phyloP scores from a whole-genome alignment of 2,113 vertebrate species.

The Oplegnathus fasciatus region DNA sequence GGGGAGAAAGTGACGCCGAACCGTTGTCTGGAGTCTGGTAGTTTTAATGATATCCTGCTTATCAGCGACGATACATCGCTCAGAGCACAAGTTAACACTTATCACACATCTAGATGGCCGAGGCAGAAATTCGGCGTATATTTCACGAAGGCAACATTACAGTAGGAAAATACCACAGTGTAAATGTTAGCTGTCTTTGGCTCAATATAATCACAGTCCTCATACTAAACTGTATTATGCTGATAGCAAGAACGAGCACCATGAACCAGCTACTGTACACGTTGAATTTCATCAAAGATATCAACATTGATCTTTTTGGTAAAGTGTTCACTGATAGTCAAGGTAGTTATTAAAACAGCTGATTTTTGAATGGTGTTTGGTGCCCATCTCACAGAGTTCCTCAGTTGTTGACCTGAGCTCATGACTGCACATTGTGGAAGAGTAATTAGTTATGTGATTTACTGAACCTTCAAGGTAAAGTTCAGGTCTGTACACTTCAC shows the following conservation, averaged over 20 bases:
- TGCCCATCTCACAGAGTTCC: neutral
- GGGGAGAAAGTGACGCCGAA: neutral
- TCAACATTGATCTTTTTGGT: neutral
- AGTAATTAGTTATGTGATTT: neutral
- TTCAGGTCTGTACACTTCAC: neutral
- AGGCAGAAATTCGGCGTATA: neutral
- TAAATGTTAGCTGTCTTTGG: no score
- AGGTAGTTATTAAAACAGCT: neutral
- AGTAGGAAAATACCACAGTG: neutral
- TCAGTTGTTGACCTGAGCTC: neutral
- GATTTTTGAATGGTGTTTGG: neutral
- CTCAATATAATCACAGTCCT: neutral
- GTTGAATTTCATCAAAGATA: no score
- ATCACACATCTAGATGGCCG: accelerated
- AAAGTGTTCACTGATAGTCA: neutral
- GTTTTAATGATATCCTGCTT: neutral
- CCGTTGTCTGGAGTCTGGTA: neutral
- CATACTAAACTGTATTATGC: neutral
- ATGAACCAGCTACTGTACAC: neutral
- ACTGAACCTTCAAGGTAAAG: neutral
- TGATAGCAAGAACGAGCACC: neutral
- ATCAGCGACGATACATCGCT: no score
- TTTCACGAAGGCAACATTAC: neutral
- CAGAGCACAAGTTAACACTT: accelerated
- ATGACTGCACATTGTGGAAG: neutral